These are phyloP conservation scores for Dryas iulia DNA, from an alignment of 1,140 invertebrate genomes.

Conservation along the genomic window DNA sequence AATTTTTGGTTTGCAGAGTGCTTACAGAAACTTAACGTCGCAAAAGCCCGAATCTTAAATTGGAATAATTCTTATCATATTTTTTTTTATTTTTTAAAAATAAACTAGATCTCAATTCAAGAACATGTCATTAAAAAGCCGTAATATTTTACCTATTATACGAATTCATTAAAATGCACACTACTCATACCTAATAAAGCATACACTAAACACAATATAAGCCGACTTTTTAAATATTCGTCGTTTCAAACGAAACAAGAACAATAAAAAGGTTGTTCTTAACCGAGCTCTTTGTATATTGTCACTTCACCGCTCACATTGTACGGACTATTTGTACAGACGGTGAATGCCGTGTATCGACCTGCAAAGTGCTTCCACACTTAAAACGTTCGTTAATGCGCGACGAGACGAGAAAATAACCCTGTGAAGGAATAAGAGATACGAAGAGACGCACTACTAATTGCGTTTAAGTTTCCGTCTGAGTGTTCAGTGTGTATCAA, in stretches of 20 bases:
- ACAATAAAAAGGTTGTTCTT: slow-evolving; percentile 1
- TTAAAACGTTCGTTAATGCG: not conserved
- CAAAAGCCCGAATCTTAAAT: no score
- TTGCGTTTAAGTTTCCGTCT: not conserved
- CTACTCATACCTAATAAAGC: not conserved
- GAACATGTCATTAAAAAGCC: no score
- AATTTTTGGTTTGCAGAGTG: no score
- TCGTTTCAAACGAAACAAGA: not conserved
- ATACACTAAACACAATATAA: not conserved
- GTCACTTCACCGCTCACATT: slow-evolving; percentile 7
- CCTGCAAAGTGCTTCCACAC: slow-evolving; percentile 4
- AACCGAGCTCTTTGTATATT: slow-evolving; percentile 14
- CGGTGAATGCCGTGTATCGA: slow-evolving; percentile 7
- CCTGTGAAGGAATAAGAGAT: not conserved
- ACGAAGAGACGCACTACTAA: not conserved
- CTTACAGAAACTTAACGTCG: no score
- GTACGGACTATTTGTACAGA: not conserved
- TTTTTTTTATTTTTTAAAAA: no score
- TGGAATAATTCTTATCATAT: no score
- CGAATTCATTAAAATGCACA: not conserved
- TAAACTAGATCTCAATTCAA: no score
- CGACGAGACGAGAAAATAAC: not conserved
- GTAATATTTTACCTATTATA: not conserved
- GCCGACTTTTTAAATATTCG: not conserved
- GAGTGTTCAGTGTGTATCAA: not conserved